These are phyloP conservation scores for Parus major DNA, from an alignment of 2,113 vertebrate species.

Conservation along the genomic window DNA sequence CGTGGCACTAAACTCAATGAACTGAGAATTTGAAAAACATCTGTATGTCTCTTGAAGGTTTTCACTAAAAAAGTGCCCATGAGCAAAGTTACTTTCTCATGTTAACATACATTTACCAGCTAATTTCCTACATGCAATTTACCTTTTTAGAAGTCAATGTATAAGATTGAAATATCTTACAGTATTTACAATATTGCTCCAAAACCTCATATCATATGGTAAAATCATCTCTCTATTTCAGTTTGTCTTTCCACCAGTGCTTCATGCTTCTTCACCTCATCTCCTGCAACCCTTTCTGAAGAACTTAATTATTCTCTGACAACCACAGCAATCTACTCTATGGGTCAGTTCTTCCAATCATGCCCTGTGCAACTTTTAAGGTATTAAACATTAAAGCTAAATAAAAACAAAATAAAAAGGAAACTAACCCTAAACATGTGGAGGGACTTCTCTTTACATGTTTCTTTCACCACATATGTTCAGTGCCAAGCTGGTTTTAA, in stretches of 20 bases:
- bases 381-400: background rate
- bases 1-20: background rate
- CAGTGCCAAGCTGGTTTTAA: background rate
- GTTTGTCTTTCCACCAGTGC: background rate
- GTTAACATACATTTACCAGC: background rate
- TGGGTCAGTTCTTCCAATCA: background rate
- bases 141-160: background rate
- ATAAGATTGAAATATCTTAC: background rate
- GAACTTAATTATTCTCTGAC: background rate
- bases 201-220: background rate
- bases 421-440: background rate
- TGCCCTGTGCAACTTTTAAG: background rate
- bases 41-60: background rate
- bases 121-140: background rate
- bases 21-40: background rate
- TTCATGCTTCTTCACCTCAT: background rate
- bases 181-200: background rate
- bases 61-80: background rate
- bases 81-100: background rate
- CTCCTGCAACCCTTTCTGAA: background rate
- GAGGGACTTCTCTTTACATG: background rate
- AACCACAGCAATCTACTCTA: background rate
- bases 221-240: background rate
- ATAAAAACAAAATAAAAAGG: background rate
- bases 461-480: background rate